Base-by-base conservation (phyloP, 2,888 invertebrate species). In the Machimus atricapillus region DNA sequence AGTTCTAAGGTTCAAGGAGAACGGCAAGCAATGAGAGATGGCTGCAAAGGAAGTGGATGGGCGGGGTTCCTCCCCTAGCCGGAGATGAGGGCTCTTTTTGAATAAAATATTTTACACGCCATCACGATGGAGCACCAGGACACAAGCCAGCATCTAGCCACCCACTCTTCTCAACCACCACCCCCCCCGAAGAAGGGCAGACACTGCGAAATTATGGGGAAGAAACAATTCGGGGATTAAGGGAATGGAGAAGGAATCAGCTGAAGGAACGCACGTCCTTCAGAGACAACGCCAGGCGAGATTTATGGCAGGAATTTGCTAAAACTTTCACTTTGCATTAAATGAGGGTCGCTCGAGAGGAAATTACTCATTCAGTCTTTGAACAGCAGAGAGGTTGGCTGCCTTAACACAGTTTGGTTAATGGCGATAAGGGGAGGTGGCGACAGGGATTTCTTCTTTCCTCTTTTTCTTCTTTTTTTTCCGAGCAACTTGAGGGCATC, bases 301-400 rank as follows among this genome's bases (percentile, higher is more conserved):
- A 79, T 79, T 79, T 79, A 79, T 79, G n/a, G 79, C 79, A 79
- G 43, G 46, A 79, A 79, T 46, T 79, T 79, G 43, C 46, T 79
- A 46, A 79, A 79, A 79, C 79, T 79, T 79, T 79, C 79, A 79
- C 79, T 79, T 79, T 79, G 79, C 79, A 79, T 79, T 79, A 46
- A 79, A 76, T 76, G 34, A 76, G 76, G 76, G 76, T 76, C 76
- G 76, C 27, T 76, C 76, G 40, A 76, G 76, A 31, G 76, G 34
- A 40, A 76, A 40, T 34, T 34, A 76, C 34, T 76, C 76, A 76
- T 76, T 76, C 40, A 76, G 34, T 34, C 27, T 37, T 76, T 76
- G 37, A 76, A 34, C 37, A 76, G 40, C 34, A 34, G 74, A 56
- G 27, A 66, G 66, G 66, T 66, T 66, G 23, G 66, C 66, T 66